Evolutionary conservation across 2,797 vertebrate genomes (phyloP).

Genomic region (Microctenopoma stevenorrisi): DNA sequence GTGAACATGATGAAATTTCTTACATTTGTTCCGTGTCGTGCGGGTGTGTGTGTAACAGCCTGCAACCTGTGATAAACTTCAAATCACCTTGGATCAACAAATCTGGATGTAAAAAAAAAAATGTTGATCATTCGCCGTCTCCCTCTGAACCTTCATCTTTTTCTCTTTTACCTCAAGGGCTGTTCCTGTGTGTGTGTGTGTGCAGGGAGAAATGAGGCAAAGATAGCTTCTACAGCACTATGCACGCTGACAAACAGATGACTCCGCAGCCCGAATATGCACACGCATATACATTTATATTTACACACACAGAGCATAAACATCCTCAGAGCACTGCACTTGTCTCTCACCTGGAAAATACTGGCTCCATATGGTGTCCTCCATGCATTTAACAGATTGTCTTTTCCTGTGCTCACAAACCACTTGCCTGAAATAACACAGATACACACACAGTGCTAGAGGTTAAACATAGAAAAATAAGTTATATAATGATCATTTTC

Average conservation of each 20-base stretch:
- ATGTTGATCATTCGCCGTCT: conserved; percentile 22
- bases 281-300: background rate
- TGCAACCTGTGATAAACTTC: conserved; percentile 55
- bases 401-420: conserved; percentile 96
- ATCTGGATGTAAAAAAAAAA: conserved; percentile 29
- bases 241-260: conserved; percentile 24
- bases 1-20: conserved; percentile 20
- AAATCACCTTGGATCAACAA: conserved; percentile 58
- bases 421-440: conserved; percentile 86
- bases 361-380: conserved; percentile 93
- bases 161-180: conserved; percentile 19
- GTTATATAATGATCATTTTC: no score
- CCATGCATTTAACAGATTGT: conserved; percentile 95
- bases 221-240: conserved; percentile 25
- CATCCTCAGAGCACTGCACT: conserved; percentile 5
- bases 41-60: conserved; percentile 8
- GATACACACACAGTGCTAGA: conserved; percentile 9
- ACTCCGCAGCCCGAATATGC: conserved; percentile 19
- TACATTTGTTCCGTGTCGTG: conserved; percentile 18
- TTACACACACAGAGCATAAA: conserved; percentile 5
- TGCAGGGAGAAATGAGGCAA: conserved; percentile 7
- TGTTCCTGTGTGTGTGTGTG: conserved; percentile 9
- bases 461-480: background rate
- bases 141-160: conserved; percentile 26
- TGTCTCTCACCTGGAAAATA: conserved; percentile 90